Conservation (phyloP, 2,888 invertebrate genomes). For the Empis stercorea region DNA sequence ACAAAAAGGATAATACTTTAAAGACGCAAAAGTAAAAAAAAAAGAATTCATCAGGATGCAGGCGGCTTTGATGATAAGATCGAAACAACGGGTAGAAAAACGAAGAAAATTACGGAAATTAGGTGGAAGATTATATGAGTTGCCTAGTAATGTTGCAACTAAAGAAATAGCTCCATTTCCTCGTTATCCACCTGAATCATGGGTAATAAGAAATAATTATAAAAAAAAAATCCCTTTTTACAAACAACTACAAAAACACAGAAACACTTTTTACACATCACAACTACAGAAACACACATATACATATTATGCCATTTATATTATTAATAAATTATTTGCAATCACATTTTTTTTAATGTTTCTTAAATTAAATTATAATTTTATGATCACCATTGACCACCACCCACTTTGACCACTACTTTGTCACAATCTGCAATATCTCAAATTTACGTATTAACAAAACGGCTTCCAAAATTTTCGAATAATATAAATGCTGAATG, state of each 20-base stretch:
- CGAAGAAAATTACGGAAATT: slow-evolving; percentile 62
- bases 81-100: slow-evolving; percentile 75
- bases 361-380: background rate
- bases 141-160: slow-evolving; percentile 79
- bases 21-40: too few relatives aligned
- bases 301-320: background rate
- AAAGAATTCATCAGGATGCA: slow-evolving; percentile 55
- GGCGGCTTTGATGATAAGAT: slow-evolving; percentile 85
- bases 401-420: background rate
- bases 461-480: slow-evolving; percentile 9
- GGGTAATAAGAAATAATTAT: slow-evolving; percentile 40
- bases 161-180: slow-evolving; percentile 79
- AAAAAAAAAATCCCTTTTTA: slow-evolving; percentile 27
- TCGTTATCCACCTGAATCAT: slow-evolving; percentile 69
- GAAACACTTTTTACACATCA: background rate
- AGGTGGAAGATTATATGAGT: slow-evolving; percentile 62
- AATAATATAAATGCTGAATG: slow-evolving; percentile 8
- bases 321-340: background rate
- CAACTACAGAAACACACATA: background rate
- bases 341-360: background rate
- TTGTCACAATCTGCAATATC: slow-evolving; percentile 1
- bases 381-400: background rate
- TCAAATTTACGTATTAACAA: slow-evolving; percentile 12
- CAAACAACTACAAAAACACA: slow-evolving; percentile 4
- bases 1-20: slow-evolving; percentile 21